Percentiles rank a stretch among this genome's conserved stretches.
Conservation (phyloP, 1,140 invertebrate species). For the Drosophila mayri region DNA sequence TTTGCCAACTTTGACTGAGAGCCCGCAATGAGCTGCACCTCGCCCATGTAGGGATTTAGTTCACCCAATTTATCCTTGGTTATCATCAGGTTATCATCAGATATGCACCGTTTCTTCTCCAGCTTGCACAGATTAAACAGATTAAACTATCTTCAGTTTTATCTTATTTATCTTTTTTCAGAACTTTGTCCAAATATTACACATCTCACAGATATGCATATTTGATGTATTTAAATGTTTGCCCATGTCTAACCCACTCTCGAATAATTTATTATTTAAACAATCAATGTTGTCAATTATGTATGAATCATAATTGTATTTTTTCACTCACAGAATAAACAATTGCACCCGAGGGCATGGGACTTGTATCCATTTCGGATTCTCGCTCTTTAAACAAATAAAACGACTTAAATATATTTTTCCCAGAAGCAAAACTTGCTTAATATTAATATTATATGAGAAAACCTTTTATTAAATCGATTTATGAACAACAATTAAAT, state of each 20-base stretch:
- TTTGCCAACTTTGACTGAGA: too few species aligned
- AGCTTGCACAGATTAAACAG: background rate
- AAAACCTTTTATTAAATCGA: background rate
- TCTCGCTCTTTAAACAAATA: background rate
- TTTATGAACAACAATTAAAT: constrained; percentile 8
- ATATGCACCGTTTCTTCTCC: too few species aligned
- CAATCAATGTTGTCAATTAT: background rate
- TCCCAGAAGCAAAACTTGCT: too few species aligned
- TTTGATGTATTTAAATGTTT: background rate
- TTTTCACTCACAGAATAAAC: background rate
- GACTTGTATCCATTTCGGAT: background rate
- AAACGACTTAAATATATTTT: background rate
- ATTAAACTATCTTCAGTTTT: background rate
- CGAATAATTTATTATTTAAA: background rate
- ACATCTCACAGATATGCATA: background rate
- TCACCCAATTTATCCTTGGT: too few species aligned
- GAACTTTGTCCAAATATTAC: background rate
- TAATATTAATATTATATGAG: background rate
- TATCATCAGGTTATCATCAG: too few species aligned
- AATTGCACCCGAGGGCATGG: background rate
- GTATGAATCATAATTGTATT: background rate
- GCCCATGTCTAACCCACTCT: background rate
- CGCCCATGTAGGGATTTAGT: too few species aligned
- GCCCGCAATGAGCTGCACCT: too few species aligned
- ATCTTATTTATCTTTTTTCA: too few species aligned